Evolutionary conservation across 2,888 invertebrate species (phyloP).

Genomic region (Ernsta delagoae): DNA sequence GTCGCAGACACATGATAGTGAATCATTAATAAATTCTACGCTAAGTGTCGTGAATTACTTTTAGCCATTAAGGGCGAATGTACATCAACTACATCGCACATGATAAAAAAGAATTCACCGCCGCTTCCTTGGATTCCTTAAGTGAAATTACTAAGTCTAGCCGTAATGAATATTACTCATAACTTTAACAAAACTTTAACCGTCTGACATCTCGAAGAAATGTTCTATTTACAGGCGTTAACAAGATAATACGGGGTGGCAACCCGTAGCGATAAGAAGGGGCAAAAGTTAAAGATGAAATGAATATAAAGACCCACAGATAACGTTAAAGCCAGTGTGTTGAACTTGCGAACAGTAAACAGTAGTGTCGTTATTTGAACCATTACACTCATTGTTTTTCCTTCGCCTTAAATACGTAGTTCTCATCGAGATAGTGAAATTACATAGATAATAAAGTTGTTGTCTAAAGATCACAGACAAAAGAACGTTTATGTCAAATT

Average conservation of each 20-base stretch:
- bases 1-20: conserved; percentile 50
- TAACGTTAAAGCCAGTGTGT: conserved; percentile 69
- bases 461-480: conserved; percentile 19
- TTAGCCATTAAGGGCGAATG: conserved; percentile 26
- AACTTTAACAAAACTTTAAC: conserved; percentile 5
- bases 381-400: conserved; percentile 46
- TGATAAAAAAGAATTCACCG: background rate
- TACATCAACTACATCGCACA: background rate
- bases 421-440: conserved; percentile 15
- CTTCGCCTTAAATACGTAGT: conserved; percentile 45
- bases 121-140: background rate
- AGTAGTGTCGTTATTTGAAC: conserved; percentile 52
- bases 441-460: conserved; percentile 24
- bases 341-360: conserved; percentile 70
- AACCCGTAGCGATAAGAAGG: conserved; percentile 68
- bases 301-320: conserved; percentile 62
- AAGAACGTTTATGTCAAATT: conserved; percentile 10
- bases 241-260: conserved; percentile 71
- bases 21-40: conserved; percentile 56
- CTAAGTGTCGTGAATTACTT: conserved; percentile 51
- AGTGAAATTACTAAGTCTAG: background rate
- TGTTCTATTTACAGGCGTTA: conserved; percentile 61
- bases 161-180: background rate
- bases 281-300: conserved; percentile 77
- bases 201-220: conserved; percentile 49